Percentiles rank a stretch among this genome's conserved stretches.
These are phyloP conservation scores for Aplochiton taeniatus DNA, from an alignment of 2,797 vertebrate genomes.

Conservation along the genomic window DNA sequence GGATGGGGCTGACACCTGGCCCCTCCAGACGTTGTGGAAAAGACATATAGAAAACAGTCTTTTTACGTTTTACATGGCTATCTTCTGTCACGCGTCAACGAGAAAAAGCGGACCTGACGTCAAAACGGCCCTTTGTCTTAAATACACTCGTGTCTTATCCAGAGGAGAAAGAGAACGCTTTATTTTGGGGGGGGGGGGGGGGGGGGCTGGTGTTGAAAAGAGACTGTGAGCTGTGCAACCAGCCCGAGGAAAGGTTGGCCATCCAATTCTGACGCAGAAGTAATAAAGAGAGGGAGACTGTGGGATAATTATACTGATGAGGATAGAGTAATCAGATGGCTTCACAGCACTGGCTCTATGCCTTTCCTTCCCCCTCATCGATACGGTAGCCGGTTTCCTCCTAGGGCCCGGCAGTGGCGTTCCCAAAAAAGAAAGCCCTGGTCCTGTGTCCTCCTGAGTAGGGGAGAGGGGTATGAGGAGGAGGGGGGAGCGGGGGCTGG, in stretches of 20 bases:
- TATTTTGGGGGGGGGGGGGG: constrained; percentile 1
- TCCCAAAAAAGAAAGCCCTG: no score
- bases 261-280: constrained; percentile 17
- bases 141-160: no score
- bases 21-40: constrained; percentile 1
- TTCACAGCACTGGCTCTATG: constrained; percentile 33
- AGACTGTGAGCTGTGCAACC: background rate
- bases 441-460: no score
- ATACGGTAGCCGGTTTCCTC: no score
- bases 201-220: background rate
- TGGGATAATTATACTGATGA: constrained; percentile 35
- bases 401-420: no score
- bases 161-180: no score
- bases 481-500: no score
- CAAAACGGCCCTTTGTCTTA: constrained; percentile 8
- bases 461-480: no score
- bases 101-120: constrained; percentile 31
- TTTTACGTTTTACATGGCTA: constrained; percentile 33
- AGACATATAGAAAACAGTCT: constrained; percentile 12
- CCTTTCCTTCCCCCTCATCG: background rate
- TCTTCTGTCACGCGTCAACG: constrained; percentile 20
- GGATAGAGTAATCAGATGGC: constrained; percentile 39
- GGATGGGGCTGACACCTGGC: constrained; percentile 18
- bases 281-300: background rate
- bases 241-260: constrained; percentile 13